Evolutionary conservation across 2,888 invertebrate species (phyloP).

Genomic region (Lomographa bimaculata): DNA sequence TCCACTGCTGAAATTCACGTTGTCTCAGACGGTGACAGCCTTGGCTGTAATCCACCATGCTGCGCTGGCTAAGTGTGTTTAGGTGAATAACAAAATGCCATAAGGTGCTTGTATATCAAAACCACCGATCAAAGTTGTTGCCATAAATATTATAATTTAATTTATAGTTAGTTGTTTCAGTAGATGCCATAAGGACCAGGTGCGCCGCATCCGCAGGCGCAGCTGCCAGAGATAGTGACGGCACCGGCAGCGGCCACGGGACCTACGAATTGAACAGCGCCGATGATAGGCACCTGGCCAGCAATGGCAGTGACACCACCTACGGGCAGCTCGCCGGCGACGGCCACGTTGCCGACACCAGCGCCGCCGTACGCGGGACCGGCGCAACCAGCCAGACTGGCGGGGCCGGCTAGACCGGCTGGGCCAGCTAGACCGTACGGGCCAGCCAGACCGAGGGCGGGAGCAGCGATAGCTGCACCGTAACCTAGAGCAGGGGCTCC

Average conservation of each 20-base stretch:
- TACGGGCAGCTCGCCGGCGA: slow-evolving; percentile 45
- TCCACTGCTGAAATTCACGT: no score
- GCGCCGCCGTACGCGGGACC: slow-evolving; percentile 36
- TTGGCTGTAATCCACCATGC: no score
- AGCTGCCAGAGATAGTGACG: slow-evolving; percentile 48
- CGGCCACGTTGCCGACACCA: slow-evolving; percentile 43
- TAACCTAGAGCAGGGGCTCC: slow-evolving; percentile 2
- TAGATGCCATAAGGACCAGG: slow-evolving; percentile 19
- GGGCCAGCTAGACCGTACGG: slow-evolving; percentile 7
- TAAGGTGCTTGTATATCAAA: no score
- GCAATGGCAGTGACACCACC: slow-evolving; percentile 42
- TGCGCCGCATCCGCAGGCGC: slow-evolving; percentile 44
- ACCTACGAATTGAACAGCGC: slow-evolving; percentile 49
- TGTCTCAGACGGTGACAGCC: no score
- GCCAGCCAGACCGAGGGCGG: neutral
- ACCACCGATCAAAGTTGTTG: no score
- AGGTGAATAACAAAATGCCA: slow-evolving; percentile 1
- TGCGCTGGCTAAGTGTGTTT: no score
- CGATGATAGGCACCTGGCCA: slow-evolving; percentile 49
- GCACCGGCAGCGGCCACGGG: slow-evolving; percentile 47
- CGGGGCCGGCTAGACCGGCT: slow-evolving; percentile 16
- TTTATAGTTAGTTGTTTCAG: slow-evolving; percentile 3
- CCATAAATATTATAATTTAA: slow-evolving; percentile 9
- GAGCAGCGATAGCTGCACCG: no score
- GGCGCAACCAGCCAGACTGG: slow-evolving; percentile 4